Base-by-base conservation (phyloP, 1,140 invertebrate genomes). In the Ostrea denselamellosa region DNA sequence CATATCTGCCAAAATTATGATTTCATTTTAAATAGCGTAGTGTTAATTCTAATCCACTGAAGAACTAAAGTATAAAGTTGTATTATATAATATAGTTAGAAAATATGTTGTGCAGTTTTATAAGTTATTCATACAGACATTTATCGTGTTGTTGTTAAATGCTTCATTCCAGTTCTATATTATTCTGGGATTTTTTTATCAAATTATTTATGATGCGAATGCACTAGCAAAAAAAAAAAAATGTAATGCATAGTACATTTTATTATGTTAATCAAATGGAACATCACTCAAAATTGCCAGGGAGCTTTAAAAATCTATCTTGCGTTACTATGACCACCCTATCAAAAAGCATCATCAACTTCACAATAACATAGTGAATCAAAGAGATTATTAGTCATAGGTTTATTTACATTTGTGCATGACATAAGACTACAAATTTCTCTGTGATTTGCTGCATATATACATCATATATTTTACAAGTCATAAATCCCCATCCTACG, bases 1-100 rank as follows among this genome's bases (percentile, higher is more conserved):
- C 65, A 81, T 77, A 86, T 44, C 85, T 86, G 85, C 85, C 85
- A 86, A 86, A 86, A 86, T n/a, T 83, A 81, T 28, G 22, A 85
- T 68, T 86, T 81, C 68, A 68, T 71, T 86, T 68, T 86, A 77
- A 25, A 56, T 86, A 86, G 65, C 25, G 81, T 28, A 54, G 85
- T 85, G 65, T 83, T 83, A 22, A 83, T 9, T 52, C 22, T 77
- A 77, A 56, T 85, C 51, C 65, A 22, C 68, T 58, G 58, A 81
- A 83, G 52, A 52, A 52, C 81, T 52, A n/a, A n/a, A 83, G n/a
- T 25, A 77, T 52, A 86, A 68, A 81, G 65, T 68, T 71, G 68
- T 86, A 85, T 85, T 81, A 86, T 86, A 87, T 82, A 56, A 87
- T 83, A 82, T 83, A 62, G 82, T 19, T 85, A 85, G 83, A 58